Percentiles rank a stretch among this genome's conserved stretches.
phyloP scores from a whole-genome alignment of 2,113 vertebrate species.

The Sphyrna mokarran region DNA sequence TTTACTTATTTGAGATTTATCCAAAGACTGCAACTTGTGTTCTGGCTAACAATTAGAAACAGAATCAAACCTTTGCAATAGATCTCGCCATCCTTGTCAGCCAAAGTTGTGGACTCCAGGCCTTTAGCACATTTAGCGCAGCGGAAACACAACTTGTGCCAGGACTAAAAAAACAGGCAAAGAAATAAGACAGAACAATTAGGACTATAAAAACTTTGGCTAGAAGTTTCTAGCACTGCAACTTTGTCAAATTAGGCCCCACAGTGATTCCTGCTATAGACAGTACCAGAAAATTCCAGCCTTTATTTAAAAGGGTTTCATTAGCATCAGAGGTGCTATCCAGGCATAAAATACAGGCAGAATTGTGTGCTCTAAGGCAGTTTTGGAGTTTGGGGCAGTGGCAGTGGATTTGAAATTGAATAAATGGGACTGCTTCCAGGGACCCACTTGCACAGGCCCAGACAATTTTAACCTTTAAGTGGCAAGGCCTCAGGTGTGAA shows the following conservation, averaged over 20 bases:
- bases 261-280: background rate
- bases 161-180: slow-evolving; percentile 59
- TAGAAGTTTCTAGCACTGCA: background rate
- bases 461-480: no score
- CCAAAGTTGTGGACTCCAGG: slow-evolving; percentile 86
- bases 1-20: background rate
- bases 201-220: background rate
- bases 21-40: background rate
- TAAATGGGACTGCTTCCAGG: no score
- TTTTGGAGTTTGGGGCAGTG: no score
- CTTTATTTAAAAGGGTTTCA: background rate
- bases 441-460: no score
- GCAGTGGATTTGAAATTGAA: no score
- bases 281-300: no score
- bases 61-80: slow-evolving; percentile 80
- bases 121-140: slow-evolving; percentile 84
- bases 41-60: background rate
- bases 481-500: no score
- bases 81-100: slow-evolving; percentile 89
- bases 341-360: no score
- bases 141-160: slow-evolving; percentile 91
- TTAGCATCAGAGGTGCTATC: background rate
- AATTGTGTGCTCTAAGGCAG: no score
- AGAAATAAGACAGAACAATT: background rate
- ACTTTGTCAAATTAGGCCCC: background rate